These are phyloP conservation scores for Hermaeophaga mercurialis DNA, from an alignment of 2,888 invertebrate species.

Conservation along the genomic window DNA sequence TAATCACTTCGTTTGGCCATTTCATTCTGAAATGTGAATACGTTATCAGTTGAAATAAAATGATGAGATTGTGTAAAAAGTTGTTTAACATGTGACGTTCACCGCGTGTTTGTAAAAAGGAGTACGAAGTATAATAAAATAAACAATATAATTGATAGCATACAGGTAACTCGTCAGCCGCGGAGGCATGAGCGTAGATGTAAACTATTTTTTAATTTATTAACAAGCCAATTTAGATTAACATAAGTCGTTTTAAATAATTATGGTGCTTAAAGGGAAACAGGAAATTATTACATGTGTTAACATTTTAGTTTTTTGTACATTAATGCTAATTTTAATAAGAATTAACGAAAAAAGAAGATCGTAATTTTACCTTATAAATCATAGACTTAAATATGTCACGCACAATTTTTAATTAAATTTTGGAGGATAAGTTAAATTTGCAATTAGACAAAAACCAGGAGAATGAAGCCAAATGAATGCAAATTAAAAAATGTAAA, in stretches of 20 bases:
- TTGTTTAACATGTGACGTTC: conserved; percentile 35
- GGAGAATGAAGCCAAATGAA: too few species aligned
- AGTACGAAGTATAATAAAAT: conserved; percentile 37
- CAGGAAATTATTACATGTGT: conserved; percentile 1
- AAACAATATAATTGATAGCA: conserved; percentile 40
- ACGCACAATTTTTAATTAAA: too few species aligned
- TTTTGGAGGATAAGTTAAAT: too few species aligned
- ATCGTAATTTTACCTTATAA: conserved; percentile 1
- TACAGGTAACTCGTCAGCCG: conserved; percentile 29
- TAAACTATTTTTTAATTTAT: neutral
- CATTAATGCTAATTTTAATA: too few species aligned
- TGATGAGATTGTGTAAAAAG: conserved; percentile 33
- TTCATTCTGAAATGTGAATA: conserved; percentile 21
- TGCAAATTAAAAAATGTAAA: too few species aligned
- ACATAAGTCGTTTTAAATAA: conserved; percentile 3
- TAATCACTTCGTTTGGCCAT: conserved; percentile 18
- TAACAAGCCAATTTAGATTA: neutral
- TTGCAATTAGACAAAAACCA: too few species aligned
- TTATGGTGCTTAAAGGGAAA: neutral
- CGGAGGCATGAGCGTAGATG: conserved; percentile 7
- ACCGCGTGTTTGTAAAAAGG: conserved; percentile 34
- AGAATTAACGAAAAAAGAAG: neutral
- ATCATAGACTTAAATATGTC: too few species aligned
- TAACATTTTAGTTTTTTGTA: too few species aligned
- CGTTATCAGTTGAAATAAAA: conserved; percentile 9